Evolutionary conservation across 1,140 invertebrate species (phyloP), one percentile per base, ranked within the genome.

Genomic region (Paralvinella palmiformis): DNA sequence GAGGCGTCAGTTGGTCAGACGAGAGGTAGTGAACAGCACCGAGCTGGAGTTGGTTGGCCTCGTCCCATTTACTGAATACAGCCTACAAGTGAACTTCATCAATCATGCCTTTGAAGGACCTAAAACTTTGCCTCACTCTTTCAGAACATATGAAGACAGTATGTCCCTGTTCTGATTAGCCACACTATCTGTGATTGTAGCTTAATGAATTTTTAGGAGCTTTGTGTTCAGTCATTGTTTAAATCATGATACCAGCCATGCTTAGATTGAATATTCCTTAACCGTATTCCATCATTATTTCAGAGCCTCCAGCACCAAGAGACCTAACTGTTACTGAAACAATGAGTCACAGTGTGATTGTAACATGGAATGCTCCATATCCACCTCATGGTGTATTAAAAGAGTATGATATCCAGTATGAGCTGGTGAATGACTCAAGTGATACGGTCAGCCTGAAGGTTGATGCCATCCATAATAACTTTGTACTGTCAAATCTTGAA

Each of bases 51-150:
- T 65, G 44, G 22, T 36, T n/a, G 31, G 50, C 5, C 58, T 65
- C 6, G 48, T 65, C 22, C 63, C 63, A 2, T 65, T 50, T 44
- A 59, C 57, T 13, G 60, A 59, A 17, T 65, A 65, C 58, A 59
- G 31, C 24, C 24, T 59, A 13, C n/a, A 48, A 35, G 33, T 65
- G 35, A 48, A 44, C 57, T 60, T 50, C 44, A 44, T 57, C 5
- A 65, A 65, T 31, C 57, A 65, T 35, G 22, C 45, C 17, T 17
- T 31, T 29, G 27, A 60, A 31, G 63, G 63, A 20, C 58, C 63
- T n/a, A 10, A 41, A n/a, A 41, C 37, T 10, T 10, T 13, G 10
- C 37, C 37, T 41, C 37, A 13, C n/a, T 13, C n/a, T n/a, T 41
- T 41, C 37, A 41, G 10, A 10, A 41, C 37, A n/a, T n/a, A 10